These are phyloP conservation scores for Zhuqinia jingwanae DNA, from an alignment of 2,888 invertebrate species.

Conservation along the genomic window DNA sequence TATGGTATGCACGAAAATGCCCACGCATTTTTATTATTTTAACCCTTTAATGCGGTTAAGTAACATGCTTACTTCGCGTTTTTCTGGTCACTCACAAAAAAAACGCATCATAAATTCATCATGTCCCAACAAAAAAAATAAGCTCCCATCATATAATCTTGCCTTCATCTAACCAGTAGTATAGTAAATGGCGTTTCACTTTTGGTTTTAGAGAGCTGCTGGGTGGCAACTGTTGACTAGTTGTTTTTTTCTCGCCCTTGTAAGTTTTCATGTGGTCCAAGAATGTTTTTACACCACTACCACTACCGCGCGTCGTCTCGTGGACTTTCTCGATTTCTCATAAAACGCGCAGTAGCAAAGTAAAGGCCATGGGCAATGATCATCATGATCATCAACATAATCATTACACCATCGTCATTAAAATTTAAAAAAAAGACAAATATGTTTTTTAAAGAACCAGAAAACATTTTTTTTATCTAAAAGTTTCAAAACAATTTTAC, in stretches of 20 bases:
- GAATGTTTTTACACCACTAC: conserved; percentile 42
- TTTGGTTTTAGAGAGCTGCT: background rate
- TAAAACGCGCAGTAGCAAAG: too few relatives aligned
- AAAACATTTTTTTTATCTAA: conserved; percentile 39
- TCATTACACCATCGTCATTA: background rate
- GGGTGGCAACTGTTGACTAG: background rate
- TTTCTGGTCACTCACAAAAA: conserved; percentile 50
- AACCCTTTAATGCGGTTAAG: conserved; percentile 18
- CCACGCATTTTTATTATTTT: conserved; percentile 43
- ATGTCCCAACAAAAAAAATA: too few relatives aligned
- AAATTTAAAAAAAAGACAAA: too few relatives aligned
- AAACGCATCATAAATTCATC: background rate
- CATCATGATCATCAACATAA: conserved; percentile 2
- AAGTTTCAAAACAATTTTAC: conserved; percentile 21
- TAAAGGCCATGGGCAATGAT: conserved; percentile 27
- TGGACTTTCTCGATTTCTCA: conserved; percentile 26
- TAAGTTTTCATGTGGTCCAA: conserved; percentile 64
- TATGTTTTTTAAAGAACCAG: too few relatives aligned
- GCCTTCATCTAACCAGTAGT: background rate
- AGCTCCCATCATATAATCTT: conserved; percentile 32
- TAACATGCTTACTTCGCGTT: conserved; percentile 3
- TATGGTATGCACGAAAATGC: conserved; percentile 42
- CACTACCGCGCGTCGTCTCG: conserved; percentile 39
- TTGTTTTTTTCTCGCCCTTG: conserved; percentile 61
- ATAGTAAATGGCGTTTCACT: conserved; percentile 36